Evolutionary conservation across 2,113 vertebrate genomes (phyloP).

Genomic region (Nesogale talazaci): DNA sequence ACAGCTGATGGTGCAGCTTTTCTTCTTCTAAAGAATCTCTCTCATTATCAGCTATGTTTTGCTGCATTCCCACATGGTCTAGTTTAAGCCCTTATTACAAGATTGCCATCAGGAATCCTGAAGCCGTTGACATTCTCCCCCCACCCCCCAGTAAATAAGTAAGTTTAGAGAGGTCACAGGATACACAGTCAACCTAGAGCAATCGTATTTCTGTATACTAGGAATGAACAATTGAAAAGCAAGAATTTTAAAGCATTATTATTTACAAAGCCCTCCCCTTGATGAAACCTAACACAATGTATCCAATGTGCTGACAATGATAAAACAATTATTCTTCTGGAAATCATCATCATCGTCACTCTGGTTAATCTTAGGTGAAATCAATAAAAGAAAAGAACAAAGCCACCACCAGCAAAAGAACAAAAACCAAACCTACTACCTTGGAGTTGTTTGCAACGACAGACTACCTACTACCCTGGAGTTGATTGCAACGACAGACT

Average conservation of each 20-base stretch:
- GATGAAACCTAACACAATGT: not conserved
- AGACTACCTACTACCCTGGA: no score
- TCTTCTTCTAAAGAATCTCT: not conserved
- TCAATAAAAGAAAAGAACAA: not conserved
- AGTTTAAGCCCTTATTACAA: not conserved
- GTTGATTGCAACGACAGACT: no score
- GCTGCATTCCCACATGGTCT: not conserved
- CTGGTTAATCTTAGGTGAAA: not conserved
- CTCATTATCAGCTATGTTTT: not conserved
- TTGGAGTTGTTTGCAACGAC: no score
- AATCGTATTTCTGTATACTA: accelerated
- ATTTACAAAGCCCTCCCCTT: not conserved
- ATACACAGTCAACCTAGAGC: not conserved
- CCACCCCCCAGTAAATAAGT: not conserved
- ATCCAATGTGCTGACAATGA: accelerated
- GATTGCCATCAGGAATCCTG: not conserved
- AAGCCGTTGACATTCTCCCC: not conserved
- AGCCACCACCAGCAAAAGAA: no score
- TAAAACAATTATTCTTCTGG: no score
- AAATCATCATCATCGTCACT: not conserved
- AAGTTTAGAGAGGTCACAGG: not conserved
- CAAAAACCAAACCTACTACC: no score
- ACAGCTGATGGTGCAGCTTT: conserved; percentile 7
- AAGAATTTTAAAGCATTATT: not conserved
- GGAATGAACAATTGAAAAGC: not conserved